Evolutionary conservation across 2,888 invertebrate species (phyloP).

Genomic region (Pandemis heparana): DNA sequence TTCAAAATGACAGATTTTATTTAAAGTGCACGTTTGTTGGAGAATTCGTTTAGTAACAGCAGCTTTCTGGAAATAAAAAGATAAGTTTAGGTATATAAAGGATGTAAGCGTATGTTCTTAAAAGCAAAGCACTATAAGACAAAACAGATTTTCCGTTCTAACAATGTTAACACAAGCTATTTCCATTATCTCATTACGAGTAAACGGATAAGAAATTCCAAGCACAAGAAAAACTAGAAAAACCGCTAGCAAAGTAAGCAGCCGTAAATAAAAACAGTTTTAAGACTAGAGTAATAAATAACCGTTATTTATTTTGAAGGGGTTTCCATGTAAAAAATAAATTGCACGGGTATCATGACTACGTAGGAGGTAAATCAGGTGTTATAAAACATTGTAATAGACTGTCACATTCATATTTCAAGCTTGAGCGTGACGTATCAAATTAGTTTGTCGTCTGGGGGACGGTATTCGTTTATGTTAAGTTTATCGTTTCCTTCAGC

Average conservation of each 20-base stretch:
- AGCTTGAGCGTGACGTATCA: constrained; percentile 29
- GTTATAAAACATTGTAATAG: constrained; percentile 34
- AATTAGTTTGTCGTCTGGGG: constrained; percentile 34
- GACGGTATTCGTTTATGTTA: constrained; percentile 14
- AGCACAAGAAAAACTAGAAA: not conserved
- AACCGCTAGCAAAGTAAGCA: not conserved
- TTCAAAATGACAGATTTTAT: too few species aligned
- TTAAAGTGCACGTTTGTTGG: too few species aligned
- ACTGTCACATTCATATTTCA: constrained; percentile 43
- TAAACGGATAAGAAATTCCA: not conserved
- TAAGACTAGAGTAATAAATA: constrained; percentile 3
- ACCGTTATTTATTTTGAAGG: constrained; percentile 7
- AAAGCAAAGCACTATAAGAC: too few species aligned
- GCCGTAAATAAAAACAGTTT: constrained; percentile 6
- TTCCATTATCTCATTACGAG: not conserved
- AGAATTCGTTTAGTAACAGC: too few species aligned
- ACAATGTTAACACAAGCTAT: not conserved
- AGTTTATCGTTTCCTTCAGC: constrained; percentile 27
- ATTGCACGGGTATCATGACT: constrained; percentile 15
- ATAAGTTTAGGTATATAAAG: too few species aligned
- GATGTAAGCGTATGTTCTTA: too few species aligned
- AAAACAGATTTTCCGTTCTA: not conserved
- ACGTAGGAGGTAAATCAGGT: constrained; percentile 31
- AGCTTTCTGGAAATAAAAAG: too few species aligned
- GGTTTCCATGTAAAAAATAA: constrained; percentile 10